Evolutionary conservation across 2,797 vertebrate species (phyloP), one percentile per base, ranked within the genome.

Genomic region (Eulemur mongoz): DNA sequence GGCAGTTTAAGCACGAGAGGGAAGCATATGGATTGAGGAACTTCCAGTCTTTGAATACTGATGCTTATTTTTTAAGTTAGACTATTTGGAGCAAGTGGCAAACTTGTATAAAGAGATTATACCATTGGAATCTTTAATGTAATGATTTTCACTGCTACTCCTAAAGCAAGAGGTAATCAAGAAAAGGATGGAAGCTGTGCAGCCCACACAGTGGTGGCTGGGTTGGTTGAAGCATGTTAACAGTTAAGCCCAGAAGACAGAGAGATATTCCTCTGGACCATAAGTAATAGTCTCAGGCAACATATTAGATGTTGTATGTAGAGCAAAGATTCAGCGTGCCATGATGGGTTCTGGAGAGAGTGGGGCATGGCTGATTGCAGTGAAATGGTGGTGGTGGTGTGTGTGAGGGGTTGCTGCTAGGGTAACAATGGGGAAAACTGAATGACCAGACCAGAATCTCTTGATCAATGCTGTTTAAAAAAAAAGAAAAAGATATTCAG

Each of bases 371-470:
- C 18, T 81, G 50, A 57, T 0, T 23, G 3, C 7, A 59, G 30
- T 11, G 50, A 82, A 43, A 69, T 25, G 2, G 11, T 18, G 13
- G 1, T 43, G 9, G 0, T 50, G 27, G 15, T 76, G 12, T n/a
- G 4, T 30, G 1, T 20, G 32, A 59, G 2, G 2, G 15, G 7
- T 18, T 32, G 4, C 0, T 20, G 2, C 7, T 32, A 9, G 23
- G 7, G 52, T 5, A 76, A 1, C 20, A 61, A 40, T 35, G 43
- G 61, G 72, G 14, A 72, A 69, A 83, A 59, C 3, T 40, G 10
- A 43, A 65, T 11, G 43, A 0, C 2, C 40, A 70, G 3, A 48
- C 17, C 2, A 12, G 50, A 18, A 48, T 81, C 22, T 69, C 8
- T 72, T 48, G 35, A 50, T 52, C 45, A 65, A 93, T 4, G n/a